Percentiles rank a stretch among this genome's conserved stretches.
These are phyloP conservation scores for Leucania comma DNA, from an alignment of 2,888 invertebrate genomes.

Conservation along the genomic window DNA sequence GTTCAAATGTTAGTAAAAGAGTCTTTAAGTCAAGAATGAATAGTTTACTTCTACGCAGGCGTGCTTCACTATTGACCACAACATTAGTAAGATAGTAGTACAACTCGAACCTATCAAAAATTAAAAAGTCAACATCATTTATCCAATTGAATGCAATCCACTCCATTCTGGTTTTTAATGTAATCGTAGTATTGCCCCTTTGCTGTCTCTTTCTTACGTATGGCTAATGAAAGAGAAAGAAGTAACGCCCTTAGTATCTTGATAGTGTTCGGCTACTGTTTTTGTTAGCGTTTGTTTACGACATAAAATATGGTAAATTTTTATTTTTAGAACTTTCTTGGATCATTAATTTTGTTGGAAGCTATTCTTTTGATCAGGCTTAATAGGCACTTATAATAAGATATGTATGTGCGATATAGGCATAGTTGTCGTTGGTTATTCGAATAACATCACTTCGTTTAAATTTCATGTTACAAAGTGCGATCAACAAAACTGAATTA, in stretches of 20 bases:
- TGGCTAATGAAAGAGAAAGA: conserved; percentile 49
- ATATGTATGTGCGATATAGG: too few relatives aligned
- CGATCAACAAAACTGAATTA: not conserved
- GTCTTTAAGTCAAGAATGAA: too few relatives aligned
- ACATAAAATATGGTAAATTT: conserved; percentile 1
- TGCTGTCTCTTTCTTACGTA: conserved; percentile 23
- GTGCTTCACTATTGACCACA: too few relatives aligned
- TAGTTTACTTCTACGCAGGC: too few relatives aligned
- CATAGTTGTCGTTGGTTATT: not conserved
- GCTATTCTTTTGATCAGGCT: not conserved
- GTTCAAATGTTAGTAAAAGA: too few relatives aligned
- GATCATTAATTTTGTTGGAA: conserved; percentile 1
- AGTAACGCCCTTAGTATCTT: conserved; percentile 46
- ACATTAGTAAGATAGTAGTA: too few relatives aligned
- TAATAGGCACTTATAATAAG: not conserved
- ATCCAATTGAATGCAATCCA: conserved; percentile 8
- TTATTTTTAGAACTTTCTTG: conserved; percentile 18
- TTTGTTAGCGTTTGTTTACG: conserved; percentile 24
- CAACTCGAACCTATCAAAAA: too few relatives aligned
- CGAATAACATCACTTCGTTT: not conserved
- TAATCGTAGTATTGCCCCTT: conserved; percentile 12
- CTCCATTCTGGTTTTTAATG: conserved; percentile 15
- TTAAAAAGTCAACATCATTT: too few relatives aligned
- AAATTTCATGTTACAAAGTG: not conserved
- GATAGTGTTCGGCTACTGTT: conserved; percentile 33